Percentiles rank a stretch among this genome's conserved stretches.
Evolutionary conservation across 2,888 invertebrate species (phyloP).

Genomic region (Athalia cordata): DNA sequence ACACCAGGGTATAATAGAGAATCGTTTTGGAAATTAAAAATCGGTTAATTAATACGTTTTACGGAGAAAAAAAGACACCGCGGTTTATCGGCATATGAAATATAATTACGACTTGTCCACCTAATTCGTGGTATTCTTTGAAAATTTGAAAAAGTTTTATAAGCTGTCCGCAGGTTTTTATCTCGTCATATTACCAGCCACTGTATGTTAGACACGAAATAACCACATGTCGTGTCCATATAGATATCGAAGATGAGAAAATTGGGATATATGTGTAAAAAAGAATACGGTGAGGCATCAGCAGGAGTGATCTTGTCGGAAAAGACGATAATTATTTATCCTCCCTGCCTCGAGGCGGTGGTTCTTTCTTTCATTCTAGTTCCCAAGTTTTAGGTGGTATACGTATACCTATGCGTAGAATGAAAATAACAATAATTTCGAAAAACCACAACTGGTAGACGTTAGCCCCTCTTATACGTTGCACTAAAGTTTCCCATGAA

Average conservation of each 20-base stretch:
- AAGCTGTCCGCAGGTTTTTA: conserved; percentile 36
- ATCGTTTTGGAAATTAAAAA: no score
- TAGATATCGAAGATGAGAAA: not conserved
- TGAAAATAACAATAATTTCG: conserved; percentile 56
- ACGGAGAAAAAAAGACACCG: no score
- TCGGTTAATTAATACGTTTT: no score
- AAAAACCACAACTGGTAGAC: conserved; percentile 53
- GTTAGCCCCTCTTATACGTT: conserved; percentile 40
- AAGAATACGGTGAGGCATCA: not conserved
- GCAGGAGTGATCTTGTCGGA: not conserved
- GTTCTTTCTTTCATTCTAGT: not conserved
- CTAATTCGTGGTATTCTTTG: no score
- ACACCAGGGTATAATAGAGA: no score
- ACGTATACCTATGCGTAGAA: not conserved
- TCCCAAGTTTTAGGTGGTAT: not conserved
- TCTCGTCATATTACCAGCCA: conserved; percentile 31
- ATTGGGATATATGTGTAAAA: not conserved
- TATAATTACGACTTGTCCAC: no score
- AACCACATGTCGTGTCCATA: conserved; percentile 20
- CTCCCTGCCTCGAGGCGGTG: conserved; percentile 19
- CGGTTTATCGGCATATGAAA: no score
- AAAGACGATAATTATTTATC: conserved; percentile 28
- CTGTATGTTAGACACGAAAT: conserved; percentile 4
- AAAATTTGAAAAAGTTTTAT: no score
- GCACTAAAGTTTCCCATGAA: conserved; percentile 60